Evolutionary conservation across 2,888 invertebrate genomes (phyloP), one percentile per base, ranked within the genome.

Genomic region (Elegia similella): DNA sequence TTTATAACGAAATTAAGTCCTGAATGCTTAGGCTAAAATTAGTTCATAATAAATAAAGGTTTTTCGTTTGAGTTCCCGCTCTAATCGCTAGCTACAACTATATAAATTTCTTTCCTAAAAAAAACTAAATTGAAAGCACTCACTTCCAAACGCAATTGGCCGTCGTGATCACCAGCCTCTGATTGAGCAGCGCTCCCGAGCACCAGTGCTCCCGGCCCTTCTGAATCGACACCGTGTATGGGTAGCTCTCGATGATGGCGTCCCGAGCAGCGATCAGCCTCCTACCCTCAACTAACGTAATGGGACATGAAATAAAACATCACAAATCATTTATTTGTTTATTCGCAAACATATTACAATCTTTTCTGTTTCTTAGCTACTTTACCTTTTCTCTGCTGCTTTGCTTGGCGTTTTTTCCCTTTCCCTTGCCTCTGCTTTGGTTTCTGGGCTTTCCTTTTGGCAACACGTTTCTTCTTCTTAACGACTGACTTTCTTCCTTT

Each of bases 111-210:
- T 23, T 23, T 23, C 2, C 2, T 3, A 23, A 23, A 23, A 23
- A 23, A 12, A 10, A 34, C 34, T 34, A 34, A 12, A 23, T 3
- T 23, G 5, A 23, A 23, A 30, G 56, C 42, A 84, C 88, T 86
- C 69, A 91, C 90, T 84, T 90, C 90, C 90, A 91, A 64, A 90
- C 65, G 64, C 90, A 91, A 67, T 89, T 90, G 1, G 90, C 90
- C 0, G 90, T 88, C 17, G 89, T 86, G 61, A 90, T 82, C 42
- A 84, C 79, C 1, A 90, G 59, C 6, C 81, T 76, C 6, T 71
- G 86, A 58, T 87, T 89, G 16, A 90, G 73, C 30, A 91, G 56
- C 3, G 90, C 87, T 1, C 90, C 90, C 0, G 85, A 67, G 62
- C 90, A 91, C 90, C 90, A 91, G 59, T 91, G 90, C 62, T 80